Conservation (phyloP, 2,797 vertebrate genomes). For the Anguilla anguilla region DNA sequence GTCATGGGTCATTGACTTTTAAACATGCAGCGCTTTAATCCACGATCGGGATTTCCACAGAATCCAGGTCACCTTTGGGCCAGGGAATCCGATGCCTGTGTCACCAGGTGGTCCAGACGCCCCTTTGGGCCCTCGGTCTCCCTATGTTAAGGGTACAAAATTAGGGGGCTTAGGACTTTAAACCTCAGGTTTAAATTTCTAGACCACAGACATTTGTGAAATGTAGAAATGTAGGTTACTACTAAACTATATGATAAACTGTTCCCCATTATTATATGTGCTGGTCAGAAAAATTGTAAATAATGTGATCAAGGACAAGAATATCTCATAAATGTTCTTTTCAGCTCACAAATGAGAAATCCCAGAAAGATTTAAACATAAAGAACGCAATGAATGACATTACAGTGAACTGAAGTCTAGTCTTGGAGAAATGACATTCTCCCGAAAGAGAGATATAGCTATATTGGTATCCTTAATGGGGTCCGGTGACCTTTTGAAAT, state of each 20-base stretch:
- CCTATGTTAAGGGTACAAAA: conserved; percentile 63
- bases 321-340: not conserved
- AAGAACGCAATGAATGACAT: not conserved
- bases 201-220: not conserved
- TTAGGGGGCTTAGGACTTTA: not conserved
- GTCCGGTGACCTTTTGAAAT: not conserved
- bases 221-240: not conserved
- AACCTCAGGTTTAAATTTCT: not conserved
- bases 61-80: conserved; percentile 63
- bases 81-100: conserved; percentile 66
- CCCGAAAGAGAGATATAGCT: not conserved
- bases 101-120: conserved; percentile 73
- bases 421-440: not conserved
- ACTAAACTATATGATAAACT: not conserved
- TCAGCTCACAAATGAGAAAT: not conserved
- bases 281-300: not conserved
- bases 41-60: not conserved
- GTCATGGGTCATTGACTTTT: not conserved
- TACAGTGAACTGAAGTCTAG: not conserved
- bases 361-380: not conserved
- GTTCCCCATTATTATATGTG: not conserved
- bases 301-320: not conserved
- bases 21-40: not conserved
- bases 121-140: conserved; percentile 78
- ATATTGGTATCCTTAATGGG: conserved; percentile 10